phyloP scores from a whole-genome alignment of 2,888 invertebrate species.

The Pyrochroa serraticornis region DNA sequence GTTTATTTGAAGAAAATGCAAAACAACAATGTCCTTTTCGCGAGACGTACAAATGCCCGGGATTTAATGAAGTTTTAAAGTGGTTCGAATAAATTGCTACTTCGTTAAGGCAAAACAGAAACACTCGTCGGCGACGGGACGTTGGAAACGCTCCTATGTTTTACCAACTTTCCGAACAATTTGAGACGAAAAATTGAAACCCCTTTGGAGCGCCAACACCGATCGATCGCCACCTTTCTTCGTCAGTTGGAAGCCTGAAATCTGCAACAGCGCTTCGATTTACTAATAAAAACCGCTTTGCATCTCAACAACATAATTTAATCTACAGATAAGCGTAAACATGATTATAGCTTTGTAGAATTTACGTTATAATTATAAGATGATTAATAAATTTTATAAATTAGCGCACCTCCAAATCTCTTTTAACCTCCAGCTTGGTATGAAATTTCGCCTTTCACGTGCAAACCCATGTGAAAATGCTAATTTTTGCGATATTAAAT shows the following conservation, averaged over 20 bases:
- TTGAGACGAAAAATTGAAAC: no score
- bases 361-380: no score
- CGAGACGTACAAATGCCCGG: conserved; percentile 18
- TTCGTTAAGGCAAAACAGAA: conserved; percentile 14
- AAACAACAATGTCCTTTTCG: conserved; percentile 19
- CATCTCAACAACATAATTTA: not conserved
- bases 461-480: no score
- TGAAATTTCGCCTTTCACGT: no score
- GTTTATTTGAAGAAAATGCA: conserved; percentile 28
- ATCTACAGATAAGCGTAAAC: no score
- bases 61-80: conserved; percentile 29
- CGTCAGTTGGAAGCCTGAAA: no score
- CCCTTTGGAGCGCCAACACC: no score
- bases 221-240: no score
- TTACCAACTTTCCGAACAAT: not conserved
- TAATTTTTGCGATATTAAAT: not conserved
- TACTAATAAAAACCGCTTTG: not conserved
- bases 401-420: no score
- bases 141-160: not conserved
- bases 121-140: not conserved
- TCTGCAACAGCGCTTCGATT: not conserved
- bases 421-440: no score
- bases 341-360: no score
- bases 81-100: conserved; percentile 20
- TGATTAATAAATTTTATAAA: no score